Evolutionary conservation across 2,888 invertebrate genomes (phyloP).

Genomic region (Acronicta psi): DNA sequence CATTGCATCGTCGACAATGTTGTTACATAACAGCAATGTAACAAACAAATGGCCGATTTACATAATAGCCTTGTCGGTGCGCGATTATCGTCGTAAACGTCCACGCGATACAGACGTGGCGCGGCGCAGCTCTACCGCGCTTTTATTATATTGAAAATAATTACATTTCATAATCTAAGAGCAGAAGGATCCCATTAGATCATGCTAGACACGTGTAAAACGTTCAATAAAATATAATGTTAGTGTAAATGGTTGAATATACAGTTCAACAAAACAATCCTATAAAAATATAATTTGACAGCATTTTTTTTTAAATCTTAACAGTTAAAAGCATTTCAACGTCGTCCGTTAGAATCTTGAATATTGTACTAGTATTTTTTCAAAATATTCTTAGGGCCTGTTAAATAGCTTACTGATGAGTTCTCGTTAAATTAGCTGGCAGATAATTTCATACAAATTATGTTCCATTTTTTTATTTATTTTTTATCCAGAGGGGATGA

Average conservation of each 20-base stretch:
- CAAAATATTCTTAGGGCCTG: too few species aligned
- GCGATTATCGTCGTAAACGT: conserved; percentile 75
- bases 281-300: too few species aligned
- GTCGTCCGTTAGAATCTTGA: too few species aligned
- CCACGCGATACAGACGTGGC: conserved; percentile 63
- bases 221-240: neutral
- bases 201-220: neutral
- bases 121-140: conserved; percentile 50
- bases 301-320: too few species aligned
- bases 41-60: conserved; percentile 84
- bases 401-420: too few species aligned
- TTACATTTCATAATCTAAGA: conserved; percentile 1
- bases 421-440: too few species aligned
- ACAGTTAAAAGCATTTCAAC: too few species aligned
- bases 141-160: conserved; percentile 30
- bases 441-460: too few species aligned
- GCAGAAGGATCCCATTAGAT: neutral
- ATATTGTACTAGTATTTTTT: too few species aligned
- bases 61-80: conserved; percentile 82
- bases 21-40: conserved; percentile 80
- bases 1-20: conserved; percentile 78
- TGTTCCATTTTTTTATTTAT: too few species aligned
- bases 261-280: too few species aligned
- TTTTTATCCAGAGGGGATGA: too few species aligned
- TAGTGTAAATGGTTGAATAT: neutral